These are phyloP conservation scores for Dryococelus australis DNA, from an alignment of 2,888 invertebrate species.

Conservation along the genomic window DNA sequence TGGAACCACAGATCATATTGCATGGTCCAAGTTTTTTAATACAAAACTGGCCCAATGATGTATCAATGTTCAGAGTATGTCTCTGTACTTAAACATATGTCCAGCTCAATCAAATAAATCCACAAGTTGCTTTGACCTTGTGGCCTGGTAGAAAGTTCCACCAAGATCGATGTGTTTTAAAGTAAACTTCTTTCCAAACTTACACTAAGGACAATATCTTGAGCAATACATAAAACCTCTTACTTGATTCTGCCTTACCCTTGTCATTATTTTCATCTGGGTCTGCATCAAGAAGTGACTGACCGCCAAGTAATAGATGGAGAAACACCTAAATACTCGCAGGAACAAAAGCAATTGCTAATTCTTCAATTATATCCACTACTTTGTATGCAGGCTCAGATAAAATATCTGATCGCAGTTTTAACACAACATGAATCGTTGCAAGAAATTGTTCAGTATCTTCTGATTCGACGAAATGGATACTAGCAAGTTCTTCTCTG, in stretches of 20 bases:
- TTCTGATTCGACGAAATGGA: background rate
- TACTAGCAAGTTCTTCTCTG: background rate
- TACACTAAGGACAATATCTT: conserved; percentile 28
- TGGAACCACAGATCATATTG: conserved; percentile 29
- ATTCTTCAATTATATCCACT: conserved; percentile 18
- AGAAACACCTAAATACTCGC: conserved; percentile 26
- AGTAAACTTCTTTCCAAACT: conserved; percentile 27
- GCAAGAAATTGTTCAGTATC: background rate
- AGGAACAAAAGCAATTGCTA: too few relatives aligned
- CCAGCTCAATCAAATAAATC: conserved; percentile 33
- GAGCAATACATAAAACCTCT: conserved; percentile 34
- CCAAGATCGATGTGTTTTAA: conserved; percentile 26
- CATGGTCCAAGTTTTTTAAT: conserved; percentile 28
- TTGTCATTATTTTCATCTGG: background rate
- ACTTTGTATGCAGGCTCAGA: background rate
- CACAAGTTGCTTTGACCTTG: conserved; percentile 33
- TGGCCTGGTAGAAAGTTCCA: conserved; percentile 31
- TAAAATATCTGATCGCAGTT: background rate
- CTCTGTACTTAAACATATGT: conserved; percentile 32
- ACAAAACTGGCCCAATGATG: conserved; percentile 28
- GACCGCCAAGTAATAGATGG: conserved; percentile 30
- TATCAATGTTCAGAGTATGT: conserved; percentile 30
- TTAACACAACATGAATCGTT: background rate
- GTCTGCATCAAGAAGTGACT: conserved; percentile 27
- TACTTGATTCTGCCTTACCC: conserved; percentile 26